phyloP scores from a whole-genome alignment of 1,140 invertebrate species.

The Drosophila bocqueti region DNA sequence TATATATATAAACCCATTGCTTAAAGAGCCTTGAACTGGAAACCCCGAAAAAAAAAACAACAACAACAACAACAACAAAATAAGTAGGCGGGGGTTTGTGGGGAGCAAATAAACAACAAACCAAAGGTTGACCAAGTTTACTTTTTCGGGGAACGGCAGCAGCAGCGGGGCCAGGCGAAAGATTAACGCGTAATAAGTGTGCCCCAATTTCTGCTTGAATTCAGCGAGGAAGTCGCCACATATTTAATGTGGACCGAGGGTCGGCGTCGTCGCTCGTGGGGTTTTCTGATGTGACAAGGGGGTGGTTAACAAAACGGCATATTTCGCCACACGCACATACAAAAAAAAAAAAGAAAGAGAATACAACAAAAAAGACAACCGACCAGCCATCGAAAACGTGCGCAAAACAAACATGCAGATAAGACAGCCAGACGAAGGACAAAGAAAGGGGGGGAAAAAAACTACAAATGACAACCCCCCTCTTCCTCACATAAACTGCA shows the following conservation, averaged over 20 bases:
- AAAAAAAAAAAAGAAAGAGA: not conserved
- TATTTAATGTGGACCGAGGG: conserved; percentile 18
- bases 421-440: conserved; percentile 55
- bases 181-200: conserved; percentile 55
- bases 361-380: not conserved
- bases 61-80: not conserved
- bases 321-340: conserved; percentile 53
- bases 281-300: conserved; percentile 9
- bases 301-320: conserved; percentile 38
- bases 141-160: conserved; percentile 3
- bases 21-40: conserved; percentile 66
- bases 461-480: conserved; percentile 14
- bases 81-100: not conserved
- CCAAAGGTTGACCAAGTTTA: conserved; percentile 47
- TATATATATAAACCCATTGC: conserved; percentile 26
- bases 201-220: conserved; percentile 49
- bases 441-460: conserved; percentile 17
- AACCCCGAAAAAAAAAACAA: conserved; percentile 25
- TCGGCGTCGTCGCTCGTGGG: not conserved
- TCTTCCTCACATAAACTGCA: not conserved
- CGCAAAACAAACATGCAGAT: conserved; percentile 73
- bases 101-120: conserved; percentile 29
- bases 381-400: conserved; percentile 62
- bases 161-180: not conserved
- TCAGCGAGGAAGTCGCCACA: conserved; percentile 43